Conservation (phyloP, 2,888 invertebrate genomes). For the Lepeophtheirus nordmannii region DNA sequence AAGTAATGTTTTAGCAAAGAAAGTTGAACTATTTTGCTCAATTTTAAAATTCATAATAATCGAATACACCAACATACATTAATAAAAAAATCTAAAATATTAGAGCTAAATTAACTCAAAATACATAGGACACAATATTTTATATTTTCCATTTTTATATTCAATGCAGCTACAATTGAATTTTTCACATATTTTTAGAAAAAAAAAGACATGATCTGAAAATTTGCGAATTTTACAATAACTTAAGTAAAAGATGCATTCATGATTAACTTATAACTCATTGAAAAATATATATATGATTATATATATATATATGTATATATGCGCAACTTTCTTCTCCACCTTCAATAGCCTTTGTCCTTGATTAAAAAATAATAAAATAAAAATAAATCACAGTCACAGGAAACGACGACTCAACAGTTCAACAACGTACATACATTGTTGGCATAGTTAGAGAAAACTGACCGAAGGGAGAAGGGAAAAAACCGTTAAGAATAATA, state of each 20-base stretch:
- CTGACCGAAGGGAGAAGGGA: not conserved
- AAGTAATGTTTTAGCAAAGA: too few species aligned
- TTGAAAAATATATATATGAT: not conserved
- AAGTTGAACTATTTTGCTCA: too few species aligned
- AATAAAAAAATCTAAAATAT: too few species aligned
- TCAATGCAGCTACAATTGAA: slow-evolving; percentile 8
- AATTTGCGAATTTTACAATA: slow-evolving; percentile 3
- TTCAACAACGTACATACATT: not conserved
- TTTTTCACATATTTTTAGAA: not conserved
- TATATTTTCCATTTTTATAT: slow-evolving; percentile 3
- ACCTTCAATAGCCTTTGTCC: slow-evolving; percentile 7
- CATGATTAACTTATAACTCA: slow-evolving; percentile 3
- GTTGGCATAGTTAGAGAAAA: not conserved
- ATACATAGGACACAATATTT: not conserved
- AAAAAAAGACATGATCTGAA: slow-evolving; percentile 2
- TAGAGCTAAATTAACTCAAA: not conserved
- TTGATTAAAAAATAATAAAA: slow-evolving; percentile 6
- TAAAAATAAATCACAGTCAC: slow-evolving; percentile 1
- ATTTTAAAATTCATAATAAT: too few species aligned
- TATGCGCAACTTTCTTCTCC: not conserved
- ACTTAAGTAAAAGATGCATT: slow-evolving; percentile 6
- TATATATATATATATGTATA: not conserved
- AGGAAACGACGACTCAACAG: not conserved
- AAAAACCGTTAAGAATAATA: too few species aligned
- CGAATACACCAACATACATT: too few species aligned